phyloP scores from a whole-genome alignment of 2,797 vertebrate species.

The Pseudocheirus occidentalis region DNA sequence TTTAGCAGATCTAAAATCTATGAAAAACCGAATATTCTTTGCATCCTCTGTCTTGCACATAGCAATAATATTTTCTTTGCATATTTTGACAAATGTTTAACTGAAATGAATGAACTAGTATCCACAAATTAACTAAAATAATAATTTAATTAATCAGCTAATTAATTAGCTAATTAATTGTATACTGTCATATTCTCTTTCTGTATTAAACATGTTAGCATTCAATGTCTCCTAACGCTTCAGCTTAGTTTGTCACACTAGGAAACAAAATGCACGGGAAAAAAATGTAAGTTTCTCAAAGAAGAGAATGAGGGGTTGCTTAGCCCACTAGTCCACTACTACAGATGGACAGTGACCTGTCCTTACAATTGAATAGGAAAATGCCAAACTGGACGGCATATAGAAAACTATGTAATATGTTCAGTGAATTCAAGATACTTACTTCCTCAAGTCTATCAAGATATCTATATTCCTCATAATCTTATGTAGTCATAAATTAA shows the following conservation, averaged over 20 bases:
- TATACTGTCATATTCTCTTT: background rate
- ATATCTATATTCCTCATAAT: background rate
- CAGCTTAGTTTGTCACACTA: background rate
- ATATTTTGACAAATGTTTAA: background rate
- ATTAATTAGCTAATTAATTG: too few species aligned
- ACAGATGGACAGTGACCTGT: background rate
- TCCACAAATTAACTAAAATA: background rate
- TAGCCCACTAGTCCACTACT: background rate
- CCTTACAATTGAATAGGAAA: background rate
- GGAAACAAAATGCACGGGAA: background rate
- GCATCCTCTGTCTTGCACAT: background rate
- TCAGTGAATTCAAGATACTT: background rate
- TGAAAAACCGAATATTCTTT: background rate
- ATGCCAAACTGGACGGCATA: background rate
- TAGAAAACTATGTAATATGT: background rate
- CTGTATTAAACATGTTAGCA: background rate
- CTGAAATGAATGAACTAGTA: background rate
- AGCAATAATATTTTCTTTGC: background rate
- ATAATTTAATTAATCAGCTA: too few species aligned
- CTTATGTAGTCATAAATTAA: background rate
- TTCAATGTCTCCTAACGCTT: background rate
- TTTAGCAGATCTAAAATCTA: background rate
- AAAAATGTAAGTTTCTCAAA: background rate
- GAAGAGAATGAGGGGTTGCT: background rate
- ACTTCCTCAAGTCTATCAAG: background rate